phyloP scores from a whole-genome alignment of 1,140 invertebrate genomes.

The Drosophila virilis region DNA sequence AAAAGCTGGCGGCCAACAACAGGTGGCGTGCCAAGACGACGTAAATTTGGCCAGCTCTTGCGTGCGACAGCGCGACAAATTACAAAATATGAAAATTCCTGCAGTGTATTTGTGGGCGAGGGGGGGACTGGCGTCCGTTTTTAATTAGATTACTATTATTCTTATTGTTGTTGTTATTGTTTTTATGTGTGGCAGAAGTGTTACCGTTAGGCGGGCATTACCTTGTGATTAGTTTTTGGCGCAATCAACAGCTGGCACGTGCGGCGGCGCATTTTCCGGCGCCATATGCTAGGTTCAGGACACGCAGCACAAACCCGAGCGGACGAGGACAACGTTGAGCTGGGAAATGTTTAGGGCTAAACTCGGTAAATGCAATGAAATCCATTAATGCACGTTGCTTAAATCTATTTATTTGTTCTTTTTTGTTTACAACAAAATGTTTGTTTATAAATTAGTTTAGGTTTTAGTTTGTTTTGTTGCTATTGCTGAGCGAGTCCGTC shows the following conservation, averaged over 20 bases:
- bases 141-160: not conserved
- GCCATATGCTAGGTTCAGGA: constrained; percentile 40
- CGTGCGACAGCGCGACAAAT: constrained; percentile 62
- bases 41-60: constrained; percentile 26
- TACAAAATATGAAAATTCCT: constrained; percentile 3
- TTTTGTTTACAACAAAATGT: not conserved
- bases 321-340: not conserved
- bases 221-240: constrained; percentile 36
- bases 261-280: constrained; percentile 52
- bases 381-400: not conserved
- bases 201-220: constrained; percentile 24
- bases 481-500: constrained; percentile 2
- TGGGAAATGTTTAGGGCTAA: not conserved
- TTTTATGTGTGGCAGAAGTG: not conserved
- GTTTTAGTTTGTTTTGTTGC: not conserved
- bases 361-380: too few species aligned
- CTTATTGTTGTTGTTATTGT: too few species aligned
- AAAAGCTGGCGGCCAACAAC: constrained; percentile 12
- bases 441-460: not conserved
- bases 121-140: not conserved
- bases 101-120: too few species aligned
- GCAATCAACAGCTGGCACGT: constrained; percentile 37
- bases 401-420: not conserved
- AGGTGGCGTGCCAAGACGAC: constrained; percentile 38
- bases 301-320: not conserved